Percentiles rank a stretch among this genome's conserved stretches.
These are phyloP conservation scores for Rhea pennata DNA, from an alignment of 2,113 vertebrate genomes.

Conservation along the genomic window DNA sequence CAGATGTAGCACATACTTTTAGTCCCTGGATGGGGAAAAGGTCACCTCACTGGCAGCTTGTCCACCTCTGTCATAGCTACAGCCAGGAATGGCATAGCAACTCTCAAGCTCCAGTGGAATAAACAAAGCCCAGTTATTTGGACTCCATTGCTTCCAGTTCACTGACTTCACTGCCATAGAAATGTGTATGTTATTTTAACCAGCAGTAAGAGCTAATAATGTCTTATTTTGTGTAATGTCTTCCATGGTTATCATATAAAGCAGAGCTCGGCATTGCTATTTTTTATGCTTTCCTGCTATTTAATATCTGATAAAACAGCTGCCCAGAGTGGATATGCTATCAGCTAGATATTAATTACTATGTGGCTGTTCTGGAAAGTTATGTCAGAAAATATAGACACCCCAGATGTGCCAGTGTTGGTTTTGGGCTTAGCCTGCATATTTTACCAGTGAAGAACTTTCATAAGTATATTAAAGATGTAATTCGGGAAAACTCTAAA, in stretches of 20 bases:
- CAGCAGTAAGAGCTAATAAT: neutral
- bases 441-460: conserved; percentile 42
- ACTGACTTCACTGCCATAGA: neutral
- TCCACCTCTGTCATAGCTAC: neutral
- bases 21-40: neutral
- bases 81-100: neutral
- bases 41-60: neutral
- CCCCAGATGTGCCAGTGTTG: neutral
- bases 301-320: conserved; percentile 36
- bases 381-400: conserved; percentile 26
- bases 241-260: conserved; percentile 22
- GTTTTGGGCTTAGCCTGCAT: conserved; percentile 47
- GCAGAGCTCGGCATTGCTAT: neutral
- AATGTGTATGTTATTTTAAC: conserved; percentile 5
- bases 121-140: neutral
- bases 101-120: neutral
- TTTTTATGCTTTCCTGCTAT: conserved; percentile 24
- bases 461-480: neutral
- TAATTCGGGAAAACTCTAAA: neutral
- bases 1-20: neutral
- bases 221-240: neutral
- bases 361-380: neutral
- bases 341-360: conserved; percentile 36
- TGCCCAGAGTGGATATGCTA: neutral
- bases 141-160: neutral